A percentile compares a stretch with the other conserved stretches of the same genome.
phyloP scores from a whole-genome alignment of 2,113 vertebrate species.

The Piaya cayana region DNA sequence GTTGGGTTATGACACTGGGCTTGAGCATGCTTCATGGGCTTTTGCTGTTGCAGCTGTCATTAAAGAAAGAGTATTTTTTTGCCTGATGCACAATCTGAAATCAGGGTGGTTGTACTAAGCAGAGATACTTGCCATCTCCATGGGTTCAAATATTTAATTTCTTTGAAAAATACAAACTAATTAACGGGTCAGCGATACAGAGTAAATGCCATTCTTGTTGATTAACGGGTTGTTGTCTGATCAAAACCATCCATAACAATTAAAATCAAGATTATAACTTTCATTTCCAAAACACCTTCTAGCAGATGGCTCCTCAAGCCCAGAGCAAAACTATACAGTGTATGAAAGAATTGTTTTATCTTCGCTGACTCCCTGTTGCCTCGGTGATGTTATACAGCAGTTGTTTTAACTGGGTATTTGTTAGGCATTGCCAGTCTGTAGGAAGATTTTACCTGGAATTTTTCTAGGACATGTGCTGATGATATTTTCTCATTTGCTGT shows the following conservation, averaged over 20 bases:
- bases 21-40: neutral
- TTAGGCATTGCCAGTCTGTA: neutral
- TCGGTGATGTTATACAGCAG: neutral
- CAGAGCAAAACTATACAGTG: neutral
- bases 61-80: constrained; percentile 3
- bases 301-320: constrained; percentile 5
- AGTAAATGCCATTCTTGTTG: neutral
- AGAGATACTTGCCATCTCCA: neutral
- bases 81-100: neutral
- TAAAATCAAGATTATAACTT: neutral
- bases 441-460: neutral
- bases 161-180: neutral
- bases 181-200: neutral
- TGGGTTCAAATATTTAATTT: neutral
- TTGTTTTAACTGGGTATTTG: neutral
- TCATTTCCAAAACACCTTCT: neutral
- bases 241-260: neutral
- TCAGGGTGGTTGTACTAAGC: neutral
- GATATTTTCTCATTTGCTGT: neutral
- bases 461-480: neutral
- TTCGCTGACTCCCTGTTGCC: neutral
- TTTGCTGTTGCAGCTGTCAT: constrained; percentile 16
- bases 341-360: constrained; percentile 7
- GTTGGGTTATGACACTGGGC: constrained; percentile 3
- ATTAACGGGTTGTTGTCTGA: neutral